Evolutionary conservation across 37 sponge, comb jelly and placozoan species (phyloP).

Genomic region (Tethya wilhelma): DNA sequence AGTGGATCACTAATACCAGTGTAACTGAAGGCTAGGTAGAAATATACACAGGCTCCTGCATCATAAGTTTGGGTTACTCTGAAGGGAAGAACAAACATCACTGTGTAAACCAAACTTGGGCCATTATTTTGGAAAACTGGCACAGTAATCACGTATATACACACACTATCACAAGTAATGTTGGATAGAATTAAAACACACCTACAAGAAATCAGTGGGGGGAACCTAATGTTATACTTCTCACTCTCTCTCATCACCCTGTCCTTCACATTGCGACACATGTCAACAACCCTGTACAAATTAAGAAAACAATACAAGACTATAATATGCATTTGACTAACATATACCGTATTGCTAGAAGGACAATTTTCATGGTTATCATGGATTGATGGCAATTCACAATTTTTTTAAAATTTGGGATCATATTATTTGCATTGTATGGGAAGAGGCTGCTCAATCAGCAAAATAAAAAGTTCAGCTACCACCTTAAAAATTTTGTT

Average conservation of each 20-base stretch:
- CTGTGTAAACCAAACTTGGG: no score
- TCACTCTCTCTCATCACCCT: conserved; percentile 56
- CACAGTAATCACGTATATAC: neutral
- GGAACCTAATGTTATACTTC: conserved; percentile 27
- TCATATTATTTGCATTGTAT: no score
- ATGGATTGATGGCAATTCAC: no score
- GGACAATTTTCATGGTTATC: no score
- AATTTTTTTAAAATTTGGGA: neutral
- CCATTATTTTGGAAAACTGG: no score
- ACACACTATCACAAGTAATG: neutral
- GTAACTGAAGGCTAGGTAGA: conserved; percentile 87
- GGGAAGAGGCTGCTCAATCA: no score
- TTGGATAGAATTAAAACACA: neutral
- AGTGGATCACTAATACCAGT: conserved; percentile 82
- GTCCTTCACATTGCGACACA: conserved; percentile 84
- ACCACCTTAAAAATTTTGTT: neutral
- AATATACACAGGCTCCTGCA: conserved; percentile 92
- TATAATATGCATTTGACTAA: no score
- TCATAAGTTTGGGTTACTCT: conserved; percentile 95
- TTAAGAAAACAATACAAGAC: no score
- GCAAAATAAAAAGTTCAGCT: neutral
- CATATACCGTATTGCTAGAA: no score
- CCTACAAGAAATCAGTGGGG: conserved; percentile 65
- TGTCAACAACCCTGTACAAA: conserved; percentile 53
- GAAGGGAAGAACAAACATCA: neutral